Conservation (phyloP, 2,113 vertebrate species). For the Mustelus asterias region DNA sequence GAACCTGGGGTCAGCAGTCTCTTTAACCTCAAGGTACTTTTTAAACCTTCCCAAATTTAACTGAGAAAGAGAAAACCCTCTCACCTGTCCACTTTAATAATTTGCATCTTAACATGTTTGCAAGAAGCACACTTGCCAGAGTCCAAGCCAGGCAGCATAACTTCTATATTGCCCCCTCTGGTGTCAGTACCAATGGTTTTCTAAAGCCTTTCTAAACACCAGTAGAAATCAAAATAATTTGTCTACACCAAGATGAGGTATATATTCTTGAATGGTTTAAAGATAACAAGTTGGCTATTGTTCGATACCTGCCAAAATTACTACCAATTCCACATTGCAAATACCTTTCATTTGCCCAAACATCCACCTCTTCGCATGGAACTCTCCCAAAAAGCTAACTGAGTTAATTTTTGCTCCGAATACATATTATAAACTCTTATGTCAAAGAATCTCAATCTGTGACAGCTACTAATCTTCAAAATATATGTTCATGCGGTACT, state of each 20-base stretch:
- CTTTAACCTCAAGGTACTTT: not conserved
- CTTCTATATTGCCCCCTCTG: not conserved
- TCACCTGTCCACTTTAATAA: not conserved
- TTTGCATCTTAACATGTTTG: not conserved
- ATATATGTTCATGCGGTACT: not conserved
- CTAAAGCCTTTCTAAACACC: not conserved
- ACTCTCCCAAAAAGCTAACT: not conserved
- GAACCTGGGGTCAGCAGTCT: not conserved
- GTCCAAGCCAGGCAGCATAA: not conserved
- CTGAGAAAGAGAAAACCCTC: not conserved
- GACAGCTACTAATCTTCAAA: not conserved
- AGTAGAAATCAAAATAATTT: not conserved
- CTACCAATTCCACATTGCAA: not conserved
- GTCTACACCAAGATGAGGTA: not conserved
- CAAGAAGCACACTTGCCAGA: not conserved
- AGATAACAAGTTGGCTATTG: not conserved
- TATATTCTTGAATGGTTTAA: not conserved
- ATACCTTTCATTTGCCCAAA: not conserved
- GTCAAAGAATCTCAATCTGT: not conserved
- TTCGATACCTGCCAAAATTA: not conserved
- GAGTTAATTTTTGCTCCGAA: not conserved
- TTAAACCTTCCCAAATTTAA: not conserved
- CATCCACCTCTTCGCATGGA: not conserved
- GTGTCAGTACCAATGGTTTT: not conserved
- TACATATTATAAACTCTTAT: not conserved